A percentile compares a stretch with the other conserved stretches of the same genome.
phyloP scores from a whole-genome alignment of 2,797 vertebrate species.

The Champsocephalus esox region DNA sequence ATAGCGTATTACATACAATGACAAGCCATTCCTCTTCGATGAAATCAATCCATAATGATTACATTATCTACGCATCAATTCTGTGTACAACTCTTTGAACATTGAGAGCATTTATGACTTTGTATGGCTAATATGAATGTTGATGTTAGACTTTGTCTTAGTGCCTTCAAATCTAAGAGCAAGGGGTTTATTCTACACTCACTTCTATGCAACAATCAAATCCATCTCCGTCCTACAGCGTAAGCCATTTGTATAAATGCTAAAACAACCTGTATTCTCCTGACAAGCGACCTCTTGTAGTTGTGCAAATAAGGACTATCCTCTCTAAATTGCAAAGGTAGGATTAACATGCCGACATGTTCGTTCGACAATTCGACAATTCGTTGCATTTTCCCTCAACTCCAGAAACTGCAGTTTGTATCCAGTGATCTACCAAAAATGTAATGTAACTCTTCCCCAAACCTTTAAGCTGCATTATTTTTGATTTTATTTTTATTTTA shows the following conservation, averaged over 20 bases:
- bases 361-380: too few species aligned
- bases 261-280: background rate
- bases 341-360: background rate
- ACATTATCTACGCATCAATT: background rate
- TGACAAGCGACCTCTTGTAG: background rate
- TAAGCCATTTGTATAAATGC: background rate
- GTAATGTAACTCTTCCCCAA: background rate
- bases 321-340: background rate
- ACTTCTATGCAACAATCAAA: slow-evolving; percentile 8
- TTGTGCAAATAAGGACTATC: background rate
- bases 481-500: background rate
- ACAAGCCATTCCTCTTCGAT: background rate
- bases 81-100: background rate
- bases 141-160: background rate
- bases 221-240: background rate
- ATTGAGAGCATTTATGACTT: background rate
- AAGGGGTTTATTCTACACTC: too few species aligned
- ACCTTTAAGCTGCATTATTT: background rate
- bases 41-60: background rate
- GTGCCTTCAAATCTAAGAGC: background rate
- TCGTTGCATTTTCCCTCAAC: background rate
- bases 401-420: background rate
- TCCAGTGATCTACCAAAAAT: background rate
- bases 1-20: background rate
- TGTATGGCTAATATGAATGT: background rate